These are phyloP conservation scores for Epirrhoe alternata DNA, from an alignment of 2,888 invertebrate genomes.

Conservation along the genomic window DNA sequence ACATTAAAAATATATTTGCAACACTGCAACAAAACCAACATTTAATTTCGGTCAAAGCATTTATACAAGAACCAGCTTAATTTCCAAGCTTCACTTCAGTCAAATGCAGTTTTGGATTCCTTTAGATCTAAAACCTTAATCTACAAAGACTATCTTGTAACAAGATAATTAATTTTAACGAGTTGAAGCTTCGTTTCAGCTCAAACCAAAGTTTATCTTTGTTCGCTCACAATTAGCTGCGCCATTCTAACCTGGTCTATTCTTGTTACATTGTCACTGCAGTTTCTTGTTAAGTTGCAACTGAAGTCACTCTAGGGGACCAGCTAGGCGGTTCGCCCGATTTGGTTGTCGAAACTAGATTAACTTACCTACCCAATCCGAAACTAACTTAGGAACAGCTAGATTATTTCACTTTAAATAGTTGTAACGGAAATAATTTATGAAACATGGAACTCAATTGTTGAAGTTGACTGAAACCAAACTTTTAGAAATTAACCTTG, in stretches of 20 bases:
- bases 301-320: constrained; percentile 34
- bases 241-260: constrained; percentile 32
- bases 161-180: constrained; percentile 29
- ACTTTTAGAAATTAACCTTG: too few species aligned
- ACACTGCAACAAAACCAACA: not conserved
- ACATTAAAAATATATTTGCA: too few species aligned
- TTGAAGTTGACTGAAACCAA: too few species aligned
- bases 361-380: constrained; percentile 41
- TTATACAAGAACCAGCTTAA: not conserved
- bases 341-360: constrained; percentile 47
- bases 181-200: constrained; percentile 30
- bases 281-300: constrained; percentile 44
- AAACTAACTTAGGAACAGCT: constrained; percentile 21
- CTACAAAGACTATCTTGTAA: constrained; percentile 20
- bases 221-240: constrained; percentile 25
- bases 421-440: too few species aligned
- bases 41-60: not conserved
- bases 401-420: constrained; percentile 1
- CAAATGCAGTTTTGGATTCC: constrained; percentile 1
- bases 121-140: constrained; percentile 7
- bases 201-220: constrained; percentile 28
- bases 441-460: too few species aligned
- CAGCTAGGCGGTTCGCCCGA: constrained; percentile 35
- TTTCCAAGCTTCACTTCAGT: constrained; percentile 8
- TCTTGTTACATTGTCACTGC: constrained; percentile 34